A percentile compares a stretch with the other conserved stretches of the same genome.
Evolutionary conservation across 2,113 vertebrate genomes (phyloP).

Genomic region (Neofelis nebulosa): DNA sequence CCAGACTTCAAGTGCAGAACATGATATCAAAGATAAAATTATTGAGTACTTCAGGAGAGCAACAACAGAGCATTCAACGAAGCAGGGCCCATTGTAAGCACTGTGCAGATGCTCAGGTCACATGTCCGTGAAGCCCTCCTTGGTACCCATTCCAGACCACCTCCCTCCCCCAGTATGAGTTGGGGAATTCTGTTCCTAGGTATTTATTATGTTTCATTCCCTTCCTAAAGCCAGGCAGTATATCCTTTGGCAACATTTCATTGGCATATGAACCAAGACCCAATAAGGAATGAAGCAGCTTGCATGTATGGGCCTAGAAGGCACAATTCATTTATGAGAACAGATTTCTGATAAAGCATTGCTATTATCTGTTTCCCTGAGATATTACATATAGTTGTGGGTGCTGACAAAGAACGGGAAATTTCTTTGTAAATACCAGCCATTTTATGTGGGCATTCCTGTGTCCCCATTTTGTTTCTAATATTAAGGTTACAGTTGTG

Average conservation of each 20-base stretch:
- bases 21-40: not conserved
- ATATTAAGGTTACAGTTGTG: not conserved
- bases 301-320: not conserved
- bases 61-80: not conserved
- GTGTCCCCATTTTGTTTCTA: not conserved
- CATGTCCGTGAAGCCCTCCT: not conserved
- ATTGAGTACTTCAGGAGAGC: not conserved
- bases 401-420: not conserved
- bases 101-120: not conserved
- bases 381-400: not conserved
- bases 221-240: not conserved
- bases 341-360: not conserved
- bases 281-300: not conserved
- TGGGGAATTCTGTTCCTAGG: not conserved
- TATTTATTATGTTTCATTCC: not conserved
- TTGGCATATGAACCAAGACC: not conserved
- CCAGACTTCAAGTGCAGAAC: not conserved
- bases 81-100: not conserved
- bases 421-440: not conserved
- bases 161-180: not conserved
- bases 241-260: not conserved
- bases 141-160: not conserved
- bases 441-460: not conserved
- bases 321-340: not conserved
- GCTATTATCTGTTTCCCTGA: not conserved